A percentile compares a stretch with the other conserved stretches of the same genome.
phyloP scores from a whole-genome alignment of 2,888 invertebrate species.

The Pristionchus mayeri region DNA sequence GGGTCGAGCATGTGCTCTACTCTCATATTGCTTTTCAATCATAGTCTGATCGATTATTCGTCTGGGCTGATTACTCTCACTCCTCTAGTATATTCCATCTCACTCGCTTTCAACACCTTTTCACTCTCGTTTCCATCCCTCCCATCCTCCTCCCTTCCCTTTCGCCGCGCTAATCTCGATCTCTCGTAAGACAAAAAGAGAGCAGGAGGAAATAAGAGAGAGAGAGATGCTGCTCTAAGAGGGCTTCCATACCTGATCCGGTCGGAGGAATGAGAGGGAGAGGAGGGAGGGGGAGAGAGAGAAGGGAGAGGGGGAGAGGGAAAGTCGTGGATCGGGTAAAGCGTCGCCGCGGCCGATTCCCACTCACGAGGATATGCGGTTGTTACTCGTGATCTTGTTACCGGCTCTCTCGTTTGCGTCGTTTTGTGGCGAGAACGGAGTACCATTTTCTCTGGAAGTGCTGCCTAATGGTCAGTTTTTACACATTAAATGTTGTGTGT shows the following conservation, averaged over 20 bases:
- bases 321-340: constrained; percentile 2
- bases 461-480: constrained; percentile 61
- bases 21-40: too few species aligned
- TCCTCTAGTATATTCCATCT: too few species aligned
- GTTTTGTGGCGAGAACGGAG: constrained; percentile 72
- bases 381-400: neutral
- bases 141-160: neutral
- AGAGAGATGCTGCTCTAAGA: constrained; percentile 21
- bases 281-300: constrained; percentile 16
- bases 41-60: too few species aligned
- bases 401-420: constrained; percentile 54
- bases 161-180: constrained; percentile 18
- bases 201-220: constrained; percentile 8
- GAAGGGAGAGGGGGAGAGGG: constrained; percentile 20
- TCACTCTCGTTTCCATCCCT: constrained; percentile 4
- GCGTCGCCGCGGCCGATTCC: neutral
- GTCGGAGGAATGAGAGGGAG: neutral
- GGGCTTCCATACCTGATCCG: constrained; percentile 40
- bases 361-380: neutral
- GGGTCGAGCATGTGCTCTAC: too few species aligned
- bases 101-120: neutral
- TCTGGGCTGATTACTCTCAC: too few species aligned
- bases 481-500: too few species aligned
- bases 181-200: constrained; percentile 13
- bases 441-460: constrained; percentile 73